A percentile compares a stretch with the other conserved stretches of the same genome.
These are phyloP conservation scores for Muntiacus reevesi DNA, from an alignment of 2,113 vertebrate species.

Conservation along the genomic window DNA sequence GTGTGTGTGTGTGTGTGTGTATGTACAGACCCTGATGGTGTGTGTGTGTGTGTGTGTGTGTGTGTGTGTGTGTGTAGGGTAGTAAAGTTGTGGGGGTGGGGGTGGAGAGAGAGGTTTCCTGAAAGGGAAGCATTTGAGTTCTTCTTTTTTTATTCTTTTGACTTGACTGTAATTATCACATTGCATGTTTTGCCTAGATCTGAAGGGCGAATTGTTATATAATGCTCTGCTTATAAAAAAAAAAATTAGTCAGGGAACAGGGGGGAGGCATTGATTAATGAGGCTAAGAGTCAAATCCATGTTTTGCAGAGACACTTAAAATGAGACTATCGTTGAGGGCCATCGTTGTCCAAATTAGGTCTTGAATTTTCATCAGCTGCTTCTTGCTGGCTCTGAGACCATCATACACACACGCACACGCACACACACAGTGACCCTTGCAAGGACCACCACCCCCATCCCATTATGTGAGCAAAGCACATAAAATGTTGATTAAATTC, in stretches of 20 bases:
- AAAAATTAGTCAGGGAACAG: not conserved
- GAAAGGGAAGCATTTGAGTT: constrained; percentile 41
- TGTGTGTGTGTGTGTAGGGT: not conserved
- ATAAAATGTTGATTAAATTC: constrained; percentile 49
- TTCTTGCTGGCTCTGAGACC: not conserved
- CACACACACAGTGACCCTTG: not conserved
- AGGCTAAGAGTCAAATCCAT: not conserved
- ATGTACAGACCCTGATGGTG: not conserved
- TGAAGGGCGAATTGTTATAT: constrained; percentile 45
- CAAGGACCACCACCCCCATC: not conserved
- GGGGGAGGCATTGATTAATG: not conserved
- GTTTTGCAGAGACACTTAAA: constrained; percentile 22
- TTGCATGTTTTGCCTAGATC: constrained; percentile 22
- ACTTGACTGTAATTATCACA: constrained; percentile 27
- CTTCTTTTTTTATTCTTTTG: constrained; percentile 34
- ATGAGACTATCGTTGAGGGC: not conserved
- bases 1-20: not conserved
- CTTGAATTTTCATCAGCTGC: not conserved
- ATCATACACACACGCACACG: not conserved
- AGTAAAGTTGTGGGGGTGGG: not conserved
- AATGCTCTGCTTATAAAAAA: constrained; percentile 25
- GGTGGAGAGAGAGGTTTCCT: constrained; percentile 22
- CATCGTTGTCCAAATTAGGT: not conserved
- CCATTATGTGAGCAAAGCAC: not conserved
- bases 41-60: not conserved